Base-by-base conservation (phyloP, 2,113 vertebrate genomes). In the Serinus canaria region DNA sequence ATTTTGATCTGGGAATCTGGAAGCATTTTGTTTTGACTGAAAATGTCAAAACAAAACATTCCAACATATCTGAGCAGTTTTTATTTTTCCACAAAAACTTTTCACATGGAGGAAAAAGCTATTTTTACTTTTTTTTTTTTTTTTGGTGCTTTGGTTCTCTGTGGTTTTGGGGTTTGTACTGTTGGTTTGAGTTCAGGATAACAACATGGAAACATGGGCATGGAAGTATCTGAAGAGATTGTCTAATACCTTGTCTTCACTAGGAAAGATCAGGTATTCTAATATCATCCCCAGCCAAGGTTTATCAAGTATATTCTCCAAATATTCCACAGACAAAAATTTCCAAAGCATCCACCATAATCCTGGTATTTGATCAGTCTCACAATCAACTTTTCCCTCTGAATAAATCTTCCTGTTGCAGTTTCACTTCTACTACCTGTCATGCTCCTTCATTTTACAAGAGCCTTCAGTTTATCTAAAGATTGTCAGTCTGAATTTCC, bases 1-100 rank as follows among this genome's bases (percentile, higher is more conserved):
- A 94, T 96, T 95, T 96, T 95, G 93, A 95, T 95, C 78, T 92
- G 17, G 35, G 35, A 95, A 74, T 92, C 78, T 94, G 75, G 50
- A 95, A 95, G 31, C 50, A 73, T 82, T 95, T 95, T 94, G 55
- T 91, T 95, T 95, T 92, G 81, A 89, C 60, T 87, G 46, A 83
- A 95, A 87, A 91, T 69, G 78, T 94, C 81, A 92, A 95, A 96
- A 83, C 14, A 90, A 86, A 89, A 60, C 6, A 87, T 84, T 87
- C 19, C 31, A 64, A 24, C n/a, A 81, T 64, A 87, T 94, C 43
- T 23, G 39, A 81, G 39, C 44, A 67, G 7, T 30, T 53, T 69
- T n/a, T 60, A 22, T 79, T 55, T 83, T 72, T 49, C 2, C 2
- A 35, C 31, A 84, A 46, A 39, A 33, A n/a, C 1, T 33, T 77